Conservation (phyloP, 2,888 invertebrate genomes). For the Lasioglossum morio region DNA sequence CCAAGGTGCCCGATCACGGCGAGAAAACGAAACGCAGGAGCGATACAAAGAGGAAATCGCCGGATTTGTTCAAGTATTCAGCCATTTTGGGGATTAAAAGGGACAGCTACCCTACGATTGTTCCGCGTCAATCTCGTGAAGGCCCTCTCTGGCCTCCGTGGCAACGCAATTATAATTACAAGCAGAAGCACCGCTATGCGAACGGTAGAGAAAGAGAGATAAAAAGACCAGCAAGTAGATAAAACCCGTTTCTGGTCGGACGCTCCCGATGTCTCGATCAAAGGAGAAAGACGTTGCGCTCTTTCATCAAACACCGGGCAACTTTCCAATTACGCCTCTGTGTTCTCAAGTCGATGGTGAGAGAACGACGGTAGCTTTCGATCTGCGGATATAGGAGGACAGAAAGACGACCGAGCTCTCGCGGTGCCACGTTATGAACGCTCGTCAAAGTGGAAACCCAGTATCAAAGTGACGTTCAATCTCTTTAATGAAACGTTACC, state of each 20-base stretch:
- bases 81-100: slow-evolving; percentile 29
- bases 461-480: slow-evolving; percentile 9
- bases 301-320: slow-evolving; percentile 61
- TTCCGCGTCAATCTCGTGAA: slow-evolving; percentile 13
- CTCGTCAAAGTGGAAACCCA: slow-evolving; percentile 18
- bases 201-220: neutral
- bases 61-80: slow-evolving; percentile 14
- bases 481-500: slow-evolving; percentile 9
- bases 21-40: slow-evolving; percentile 10
- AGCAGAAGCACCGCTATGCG: neutral
- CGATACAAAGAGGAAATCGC: neutral
- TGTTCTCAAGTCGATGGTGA: slow-evolving; percentile 36
- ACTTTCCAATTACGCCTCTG: slow-evolving; percentile 67
- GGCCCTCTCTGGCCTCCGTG: slow-evolving; percentile 2
- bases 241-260: slow-evolving; percentile 42
- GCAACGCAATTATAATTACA: slow-evolving; percentile 41
- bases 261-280: slow-evolving; percentile 48
- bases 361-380: slow-evolving; percentile 24
- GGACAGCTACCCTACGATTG: neutral
- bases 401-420: neutral
- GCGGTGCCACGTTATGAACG: slow-evolving; percentile 12
- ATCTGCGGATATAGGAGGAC: slow-evolving; percentile 43
- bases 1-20: neutral
- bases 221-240: slow-evolving; percentile 24
- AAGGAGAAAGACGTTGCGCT: slow-evolving; percentile 61